Base-by-base conservation (phyloP, 2,113 vertebrate genomes). In the Poeciliopsis prolifica region DNA sequence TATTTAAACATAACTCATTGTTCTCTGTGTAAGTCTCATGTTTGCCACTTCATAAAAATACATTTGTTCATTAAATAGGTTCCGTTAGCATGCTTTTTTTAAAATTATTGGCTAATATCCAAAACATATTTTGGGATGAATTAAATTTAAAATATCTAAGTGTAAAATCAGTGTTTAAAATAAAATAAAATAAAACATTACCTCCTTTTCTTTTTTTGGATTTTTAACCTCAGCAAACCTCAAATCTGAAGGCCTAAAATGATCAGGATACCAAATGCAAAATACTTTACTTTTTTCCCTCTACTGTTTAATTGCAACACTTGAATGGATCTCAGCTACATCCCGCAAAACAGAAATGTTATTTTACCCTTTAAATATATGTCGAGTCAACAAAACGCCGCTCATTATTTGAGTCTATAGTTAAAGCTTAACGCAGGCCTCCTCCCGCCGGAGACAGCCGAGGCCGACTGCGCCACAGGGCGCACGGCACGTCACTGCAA, bases 361-460 rank as follows among this genome's bases (percentile, higher is more conserved):
- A 24, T 9, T 58, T 58, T 10, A 24, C 51, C n/a, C 19, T 8
- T 10, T 58, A 24, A 58, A n/a, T 3, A 58, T 58, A 24, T 24
- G 8, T 24, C 51, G 17, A 58, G n/a, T n/a, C 19, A 58, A 58
- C 51, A 19, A 58, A 58, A 58, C 51, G 9, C 19, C 0, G 5
- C 24, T 58, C 51, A n/a, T 58, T 58, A n/a, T 58, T 8, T 58
- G 24, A 58, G 51, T n/a, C 22, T n/a, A 62, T n/a, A 62, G 31
- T 88, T 82, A 84, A 77, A 78, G 61, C 69, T 42, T 72, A 12
- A 66, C 44, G 26, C n/a, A 40, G 75, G 61, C 62, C 37, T 63
- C 37, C 31, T 81, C 51, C 71, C 40, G 75, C 63, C 70, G 10
- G 51, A 26, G 67, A 82, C 78, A 33, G 69, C 44, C 17, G 8